phyloP scores from a whole-genome alignment of 2,113 vertebrate genomes.

The Pogonocichla stellata region DNA sequence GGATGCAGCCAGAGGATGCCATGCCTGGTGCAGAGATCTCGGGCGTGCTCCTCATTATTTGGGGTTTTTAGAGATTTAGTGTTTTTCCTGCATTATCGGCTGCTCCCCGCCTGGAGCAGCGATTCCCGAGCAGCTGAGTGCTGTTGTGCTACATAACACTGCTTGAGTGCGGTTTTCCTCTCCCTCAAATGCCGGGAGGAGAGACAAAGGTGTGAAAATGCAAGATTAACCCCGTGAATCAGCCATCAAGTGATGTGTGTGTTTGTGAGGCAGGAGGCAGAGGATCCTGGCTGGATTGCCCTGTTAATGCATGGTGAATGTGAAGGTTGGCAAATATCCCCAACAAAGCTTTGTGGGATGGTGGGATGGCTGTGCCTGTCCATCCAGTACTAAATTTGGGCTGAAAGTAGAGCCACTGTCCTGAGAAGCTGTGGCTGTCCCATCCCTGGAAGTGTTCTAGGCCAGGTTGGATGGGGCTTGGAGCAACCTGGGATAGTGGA shows the following conservation, averaged over 20 bases:
- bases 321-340: not conserved
- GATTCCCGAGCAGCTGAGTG: not conserved
- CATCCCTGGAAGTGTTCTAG: not conserved
- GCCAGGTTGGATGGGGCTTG: not conserved
- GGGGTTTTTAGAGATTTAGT: not conserved
- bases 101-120: not conserved
- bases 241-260: not conserved
- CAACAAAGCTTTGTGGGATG: not conserved
- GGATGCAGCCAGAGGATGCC: not conserved
- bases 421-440: not conserved
- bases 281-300: not conserved
- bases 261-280: not conserved
- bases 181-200: not conserved
- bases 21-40: not conserved
- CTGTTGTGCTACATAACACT: not conserved
- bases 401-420: not conserved
- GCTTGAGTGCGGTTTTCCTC: not conserved
- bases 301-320: accelerated
- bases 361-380: accelerated
- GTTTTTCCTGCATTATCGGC: accelerated
- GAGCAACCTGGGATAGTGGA: accelerated
- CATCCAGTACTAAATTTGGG: not conserved
- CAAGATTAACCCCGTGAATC: not conserved
- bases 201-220: not conserved
- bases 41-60: accelerated